Conservation (phyloP, 2,888 invertebrate species). For the Branchinecta sandiegonensis region DNA sequence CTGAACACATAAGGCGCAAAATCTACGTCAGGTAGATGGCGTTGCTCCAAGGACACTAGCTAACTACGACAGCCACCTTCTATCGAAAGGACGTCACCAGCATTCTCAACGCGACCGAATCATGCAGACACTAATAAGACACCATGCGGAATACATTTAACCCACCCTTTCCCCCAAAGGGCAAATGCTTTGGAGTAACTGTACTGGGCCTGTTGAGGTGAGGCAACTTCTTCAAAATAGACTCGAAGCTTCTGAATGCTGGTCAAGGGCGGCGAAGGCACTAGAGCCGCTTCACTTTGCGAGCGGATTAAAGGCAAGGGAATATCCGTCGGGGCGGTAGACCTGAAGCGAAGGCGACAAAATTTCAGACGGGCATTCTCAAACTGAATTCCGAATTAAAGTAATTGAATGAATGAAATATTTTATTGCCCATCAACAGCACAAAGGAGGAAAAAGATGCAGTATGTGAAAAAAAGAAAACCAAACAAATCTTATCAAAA, state of each 20-base stretch:
- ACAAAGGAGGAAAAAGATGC: too few species aligned
- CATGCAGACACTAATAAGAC: too few species aligned
- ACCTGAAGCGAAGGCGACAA: too few species aligned
- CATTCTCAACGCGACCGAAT: background rate
- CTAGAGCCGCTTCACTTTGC: background rate
- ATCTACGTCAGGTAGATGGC: too few species aligned
- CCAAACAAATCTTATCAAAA: too few species aligned
- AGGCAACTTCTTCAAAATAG: slow-evolving; percentile 30
- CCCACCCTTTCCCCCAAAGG: slow-evolving; percentile 9
- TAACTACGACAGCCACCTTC: background rate
- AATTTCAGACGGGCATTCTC: too few species aligned
- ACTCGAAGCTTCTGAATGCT: slow-evolving; percentile 29
- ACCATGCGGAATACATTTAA: background rate
- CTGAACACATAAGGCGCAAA: too few species aligned
- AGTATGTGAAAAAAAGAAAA: too few species aligned
- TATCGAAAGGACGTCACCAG: background rate
- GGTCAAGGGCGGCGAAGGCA: slow-evolving; percentile 30
- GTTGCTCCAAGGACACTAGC: background rate
- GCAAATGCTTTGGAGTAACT: background rate
- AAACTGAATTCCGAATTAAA: too few species aligned
- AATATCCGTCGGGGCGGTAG: too few species aligned
- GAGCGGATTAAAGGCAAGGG: background rate
- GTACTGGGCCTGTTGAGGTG: slow-evolving; percentile 18
- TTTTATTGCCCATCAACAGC: too few species aligned
- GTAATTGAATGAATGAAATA: too few species aligned